phyloP scores from a whole-genome alignment of 2,888 invertebrate species.

The Geophilus truncorum region DNA sequence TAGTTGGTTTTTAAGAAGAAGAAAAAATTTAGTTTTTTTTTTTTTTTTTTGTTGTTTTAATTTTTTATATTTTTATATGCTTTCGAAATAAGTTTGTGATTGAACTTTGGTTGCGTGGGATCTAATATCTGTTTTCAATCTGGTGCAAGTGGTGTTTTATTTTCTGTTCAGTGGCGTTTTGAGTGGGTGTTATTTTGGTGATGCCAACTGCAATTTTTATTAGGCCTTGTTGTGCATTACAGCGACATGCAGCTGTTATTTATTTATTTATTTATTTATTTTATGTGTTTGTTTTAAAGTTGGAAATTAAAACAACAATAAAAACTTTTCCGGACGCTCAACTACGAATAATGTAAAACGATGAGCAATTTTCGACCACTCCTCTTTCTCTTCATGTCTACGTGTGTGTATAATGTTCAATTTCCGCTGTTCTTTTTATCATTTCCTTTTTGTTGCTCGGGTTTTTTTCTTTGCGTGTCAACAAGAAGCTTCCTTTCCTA shows the following conservation, averaged over 20 bases:
- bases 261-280: neutral
- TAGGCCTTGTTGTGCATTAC: neutral
- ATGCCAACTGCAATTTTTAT: neutral
- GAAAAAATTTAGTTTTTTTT: neutral
- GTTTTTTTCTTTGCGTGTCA: slow-evolving; percentile 4
- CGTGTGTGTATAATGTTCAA: slow-evolving; percentile 3
- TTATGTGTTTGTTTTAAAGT: too few relatives aligned
- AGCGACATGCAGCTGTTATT: neutral
- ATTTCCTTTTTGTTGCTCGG: neutral
- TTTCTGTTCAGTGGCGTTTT: neutral
- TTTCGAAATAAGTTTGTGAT: too few relatives aligned
- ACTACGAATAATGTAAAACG: neutral
- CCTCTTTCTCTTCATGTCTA: neutral
- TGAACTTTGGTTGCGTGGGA: neutral
- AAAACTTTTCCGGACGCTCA: too few relatives aligned
- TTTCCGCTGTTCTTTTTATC: slow-evolving; percentile 8
- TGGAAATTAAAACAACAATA: neutral
- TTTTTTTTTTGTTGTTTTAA: too few relatives aligned
- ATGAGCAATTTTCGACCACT: neutral
- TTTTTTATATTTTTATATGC: too few relatives aligned
- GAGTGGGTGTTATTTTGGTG: neutral
- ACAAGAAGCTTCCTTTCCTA: neutral
- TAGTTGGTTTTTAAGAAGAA: neutral
- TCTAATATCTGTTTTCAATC: neutral
- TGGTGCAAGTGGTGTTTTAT: neutral